A percentile compares a stretch with the other conserved stretches of the same genome.
phyloP scores from a whole-genome alignment of 2,113 vertebrate species.

The Vidua macroura region DNA sequence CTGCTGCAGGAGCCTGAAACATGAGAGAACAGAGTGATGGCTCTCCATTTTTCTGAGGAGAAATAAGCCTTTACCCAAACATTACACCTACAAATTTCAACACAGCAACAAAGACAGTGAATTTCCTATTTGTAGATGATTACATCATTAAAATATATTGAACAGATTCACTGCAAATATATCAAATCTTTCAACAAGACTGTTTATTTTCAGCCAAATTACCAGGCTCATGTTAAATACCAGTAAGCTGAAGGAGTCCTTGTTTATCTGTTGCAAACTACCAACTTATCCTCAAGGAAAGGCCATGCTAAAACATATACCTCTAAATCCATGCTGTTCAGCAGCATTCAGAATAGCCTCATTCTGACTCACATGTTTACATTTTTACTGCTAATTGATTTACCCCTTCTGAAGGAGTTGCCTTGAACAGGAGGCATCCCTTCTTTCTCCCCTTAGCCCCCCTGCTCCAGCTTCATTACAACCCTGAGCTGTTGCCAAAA shows the following conservation, averaged over 20 bases:
- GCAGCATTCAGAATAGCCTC: background rate
- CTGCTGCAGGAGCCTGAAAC: background rate
- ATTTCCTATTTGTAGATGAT: background rate
- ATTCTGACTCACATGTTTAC: background rate
- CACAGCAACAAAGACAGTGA: background rate
- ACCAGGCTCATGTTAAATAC: background rate
- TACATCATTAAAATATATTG: background rate
- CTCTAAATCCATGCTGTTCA: background rate
- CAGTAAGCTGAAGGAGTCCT: background rate
- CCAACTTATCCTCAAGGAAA: background rate
- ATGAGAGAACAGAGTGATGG: fast-evolving
- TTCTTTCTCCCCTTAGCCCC: constrained; percentile 55
- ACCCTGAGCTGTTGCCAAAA: constrained; percentile 68
- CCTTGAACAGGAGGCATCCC: constrained; percentile 46
- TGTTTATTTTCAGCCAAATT: background rate
- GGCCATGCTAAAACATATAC: background rate
- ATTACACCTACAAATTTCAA: background rate
- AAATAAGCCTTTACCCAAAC: background rate
- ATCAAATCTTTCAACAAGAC: background rate
- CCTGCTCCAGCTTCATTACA: constrained; percentile 72
- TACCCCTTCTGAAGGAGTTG: constrained; percentile 54
- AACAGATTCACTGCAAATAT: background rate
- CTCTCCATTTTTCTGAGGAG: background rate
- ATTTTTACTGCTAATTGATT: constrained; percentile 63
- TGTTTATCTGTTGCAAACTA: background rate